Percentiles rank a stretch among this genome's conserved stretches.
These are phyloP conservation scores for Lophotriccus pileatus DNA, from an alignment of 2,797 vertebrate species.

Conservation along the genomic window DNA sequence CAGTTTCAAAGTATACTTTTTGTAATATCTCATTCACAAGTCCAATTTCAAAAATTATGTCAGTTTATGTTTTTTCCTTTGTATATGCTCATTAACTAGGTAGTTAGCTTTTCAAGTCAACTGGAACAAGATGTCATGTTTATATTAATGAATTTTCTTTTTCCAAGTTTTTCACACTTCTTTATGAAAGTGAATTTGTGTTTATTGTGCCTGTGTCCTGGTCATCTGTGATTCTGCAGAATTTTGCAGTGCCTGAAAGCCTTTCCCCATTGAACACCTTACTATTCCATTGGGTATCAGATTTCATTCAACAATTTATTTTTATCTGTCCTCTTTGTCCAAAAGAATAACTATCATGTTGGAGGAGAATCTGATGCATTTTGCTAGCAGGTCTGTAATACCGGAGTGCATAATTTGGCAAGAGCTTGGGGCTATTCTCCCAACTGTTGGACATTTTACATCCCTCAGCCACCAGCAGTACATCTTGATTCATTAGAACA, in stretches of 20 bases:
- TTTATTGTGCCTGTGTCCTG: neutral
- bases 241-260: neutral
- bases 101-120: neutral
- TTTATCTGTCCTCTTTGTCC: constrained; percentile 8
- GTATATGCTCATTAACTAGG: neutral
- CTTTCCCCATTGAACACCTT: neutral
- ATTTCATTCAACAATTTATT: constrained; percentile 34
- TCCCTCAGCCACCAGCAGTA: constrained; percentile 1
- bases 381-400: constrained; percentile 55
- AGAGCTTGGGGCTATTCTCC: constrained; percentile 50
- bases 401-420: constrained; percentile 32
- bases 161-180: neutral
- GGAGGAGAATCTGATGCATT: constrained; percentile 2
- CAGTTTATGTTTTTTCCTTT: rapidly evolving
- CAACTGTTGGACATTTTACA: neutral
- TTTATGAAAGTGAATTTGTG: neutral
- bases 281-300: neutral
- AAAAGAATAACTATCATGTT: constrained; percentile 25
- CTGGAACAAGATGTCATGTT: neutral
- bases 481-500: constrained; percentile 41
- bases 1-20: neutral
- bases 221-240: neutral
- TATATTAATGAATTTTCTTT: neutral
- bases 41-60: neutral
- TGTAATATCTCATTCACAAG: neutral